These are phyloP conservation scores for Amphipyra tragopoginis DNA, from an alignment of 2,888 invertebrate genomes.

Conservation along the genomic window DNA sequence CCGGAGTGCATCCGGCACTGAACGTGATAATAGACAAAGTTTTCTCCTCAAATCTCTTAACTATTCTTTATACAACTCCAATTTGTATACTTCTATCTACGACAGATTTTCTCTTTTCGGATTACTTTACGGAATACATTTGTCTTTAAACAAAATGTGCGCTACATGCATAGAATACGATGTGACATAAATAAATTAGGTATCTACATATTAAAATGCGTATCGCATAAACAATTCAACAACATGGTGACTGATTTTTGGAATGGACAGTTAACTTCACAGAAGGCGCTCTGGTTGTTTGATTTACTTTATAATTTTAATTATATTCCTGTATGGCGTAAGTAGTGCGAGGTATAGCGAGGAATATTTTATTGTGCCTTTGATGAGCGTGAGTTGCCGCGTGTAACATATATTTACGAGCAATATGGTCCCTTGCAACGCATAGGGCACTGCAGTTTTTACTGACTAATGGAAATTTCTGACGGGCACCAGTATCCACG, in stretches of 20 bases:
- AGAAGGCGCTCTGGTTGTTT: constrained; percentile 52
- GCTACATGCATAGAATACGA: constrained; percentile 24
- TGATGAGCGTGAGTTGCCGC: background rate
- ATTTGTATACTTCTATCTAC: constrained; percentile 1
- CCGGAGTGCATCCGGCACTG: no score
- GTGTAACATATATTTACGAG: background rate
- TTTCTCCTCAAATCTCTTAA: background rate
- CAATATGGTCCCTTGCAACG: background rate
- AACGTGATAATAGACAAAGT: no score
- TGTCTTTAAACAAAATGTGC: constrained; percentile 13
- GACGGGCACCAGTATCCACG: no score
- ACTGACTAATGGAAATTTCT: no score
- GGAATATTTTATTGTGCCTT: constrained; percentile 24
- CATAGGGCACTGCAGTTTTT: background rate
- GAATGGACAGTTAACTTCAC: constrained; percentile 68
- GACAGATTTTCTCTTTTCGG: constrained; percentile 49
- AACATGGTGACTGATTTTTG: constrained; percentile 56
- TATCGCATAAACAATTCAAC: constrained; percentile 31
- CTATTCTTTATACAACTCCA: constrained; percentile 35
- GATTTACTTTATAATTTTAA: constrained; percentile 54
- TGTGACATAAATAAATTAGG: constrained; percentile 41
- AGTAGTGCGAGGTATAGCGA: constrained; percentile 42
- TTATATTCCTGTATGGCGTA: constrained; percentile 45
- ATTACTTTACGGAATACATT: constrained; percentile 21
- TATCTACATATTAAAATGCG: constrained; percentile 53